Evolutionary conservation across 2,797 vertebrate species (phyloP), one percentile per base, ranked within the genome.

Genomic region (Pitangus sulphuratus): DNA sequence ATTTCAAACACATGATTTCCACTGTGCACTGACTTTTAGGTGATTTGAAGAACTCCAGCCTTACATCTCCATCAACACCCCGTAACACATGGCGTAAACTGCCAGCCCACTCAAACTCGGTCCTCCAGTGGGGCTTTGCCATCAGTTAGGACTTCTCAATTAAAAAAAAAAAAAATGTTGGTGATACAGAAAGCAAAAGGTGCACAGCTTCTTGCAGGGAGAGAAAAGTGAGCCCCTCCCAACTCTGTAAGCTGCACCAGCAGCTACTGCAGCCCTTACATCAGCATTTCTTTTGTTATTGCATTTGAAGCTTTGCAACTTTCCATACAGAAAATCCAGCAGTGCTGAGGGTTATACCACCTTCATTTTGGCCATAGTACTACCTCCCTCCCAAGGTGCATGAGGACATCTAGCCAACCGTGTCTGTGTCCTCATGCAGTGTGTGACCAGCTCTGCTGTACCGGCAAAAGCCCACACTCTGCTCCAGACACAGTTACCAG

Each of bases 61-160:
- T 83, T 57, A 22, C 4, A n/a, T 16, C 15, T 47, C 40, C 24
- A 3, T 31, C 30, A 83, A 40, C 3, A 3, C 12, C 6, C 5
- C 0, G 0, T 42, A 61, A 61, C 18, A n/a, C 11, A 4, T 0
- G 0, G 24, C 20, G 24, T 7, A 15, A 93, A 71, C 30, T 44
- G 18, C 21, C 77, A 71, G 30, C 5, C 31, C 35, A 21, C 44
- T 58, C 66, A n/a, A 13, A 5, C 18, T 77, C 0, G 0, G 6
- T 13, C 31, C 45, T 71, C 42, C 16, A 11, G n/a, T 0, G 8
- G 19, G 21, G 21, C n/a, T 88, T 87, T 26, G 18, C 6, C 42
- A 53, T 3, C 3, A 25, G 16, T n/a, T 40, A 53, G 28, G 8
- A 62, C 5, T 33, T 53, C 42, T 48, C 31, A 57, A 45, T 37